Conservation (phyloP, 2,888 invertebrate genomes). For the Eristalis tenax region DNA sequence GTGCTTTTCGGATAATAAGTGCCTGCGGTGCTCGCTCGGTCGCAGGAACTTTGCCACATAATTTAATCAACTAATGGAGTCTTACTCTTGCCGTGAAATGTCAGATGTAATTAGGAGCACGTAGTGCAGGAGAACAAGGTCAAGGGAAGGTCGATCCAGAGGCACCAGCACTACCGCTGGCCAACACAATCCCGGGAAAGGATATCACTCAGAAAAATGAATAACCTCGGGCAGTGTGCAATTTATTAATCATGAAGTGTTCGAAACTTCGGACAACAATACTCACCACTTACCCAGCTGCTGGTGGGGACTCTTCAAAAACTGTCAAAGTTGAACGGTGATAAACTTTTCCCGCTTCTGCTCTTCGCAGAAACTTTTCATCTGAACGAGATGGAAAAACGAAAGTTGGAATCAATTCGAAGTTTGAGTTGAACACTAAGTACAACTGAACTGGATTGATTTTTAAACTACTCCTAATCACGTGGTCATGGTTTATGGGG, state of each 20-base stretch:
- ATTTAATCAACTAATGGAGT: slow-evolving; percentile 49
- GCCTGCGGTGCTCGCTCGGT: not conserved
- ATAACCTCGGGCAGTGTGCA: not conserved
- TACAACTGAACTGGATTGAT: not conserved
- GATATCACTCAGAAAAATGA: not conserved
- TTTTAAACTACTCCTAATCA: slow-evolving; percentile 1
- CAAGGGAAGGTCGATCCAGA: not conserved
- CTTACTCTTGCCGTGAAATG: slow-evolving; percentile 21
- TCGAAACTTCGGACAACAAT: slow-evolving; percentile 2
- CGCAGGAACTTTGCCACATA: slow-evolving; percentile 3
- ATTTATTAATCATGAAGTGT: not conserved
- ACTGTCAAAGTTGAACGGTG: slow-evolving; percentile 28
- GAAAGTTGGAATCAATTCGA: not conserved
- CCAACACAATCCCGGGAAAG: not conserved
- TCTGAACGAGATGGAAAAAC: not conserved
- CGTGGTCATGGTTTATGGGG: not conserved
- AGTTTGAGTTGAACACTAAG: not conserved
- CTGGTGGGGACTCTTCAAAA: not conserved
- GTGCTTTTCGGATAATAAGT: slow-evolving; percentile 25
- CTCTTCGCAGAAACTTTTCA: not conserved
- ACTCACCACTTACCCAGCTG: not conserved
- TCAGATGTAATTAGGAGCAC: slow-evolving; percentile 38
- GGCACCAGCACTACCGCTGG: not conserved
- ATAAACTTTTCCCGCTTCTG: not conserved
- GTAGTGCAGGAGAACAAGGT: not conserved